Percentiles rank a stretch among this genome's conserved stretches.
Conservation (phyloP, 1,140 invertebrate species). For the Drosophila novamexicana region DNA sequence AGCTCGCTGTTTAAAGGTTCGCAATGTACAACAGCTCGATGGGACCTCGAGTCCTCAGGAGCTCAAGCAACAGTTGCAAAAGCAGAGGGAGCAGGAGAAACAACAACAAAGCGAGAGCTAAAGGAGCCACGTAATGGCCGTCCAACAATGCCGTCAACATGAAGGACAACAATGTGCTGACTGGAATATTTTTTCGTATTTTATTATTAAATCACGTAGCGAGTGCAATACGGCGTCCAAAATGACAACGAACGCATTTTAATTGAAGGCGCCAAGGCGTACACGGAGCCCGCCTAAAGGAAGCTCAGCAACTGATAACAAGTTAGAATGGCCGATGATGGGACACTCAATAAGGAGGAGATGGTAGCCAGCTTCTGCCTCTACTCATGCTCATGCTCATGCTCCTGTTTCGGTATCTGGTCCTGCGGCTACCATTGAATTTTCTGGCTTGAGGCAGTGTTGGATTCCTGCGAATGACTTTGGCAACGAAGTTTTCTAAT, state of each 20-base stretch:
- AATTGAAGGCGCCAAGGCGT: slow-evolving; percentile 62
- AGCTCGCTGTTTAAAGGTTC: neutral
- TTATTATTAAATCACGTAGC: slow-evolving; percentile 83
- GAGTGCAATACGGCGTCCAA: slow-evolving; percentile 80
- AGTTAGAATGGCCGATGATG: slow-evolving; percentile 35
- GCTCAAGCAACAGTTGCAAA: slow-evolving; percentile 64
- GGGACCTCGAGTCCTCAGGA: slow-evolving; percentile 1
- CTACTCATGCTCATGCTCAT: no score
- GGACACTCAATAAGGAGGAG: slow-evolving; percentile 14
- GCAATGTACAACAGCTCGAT: neutral
- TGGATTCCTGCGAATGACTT: slow-evolving; percentile 59
- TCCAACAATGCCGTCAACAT: slow-evolving; percentile 43
- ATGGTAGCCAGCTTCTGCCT: neutral
- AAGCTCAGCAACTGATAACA: slow-evolving; percentile 32
- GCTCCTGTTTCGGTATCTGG: neutral
- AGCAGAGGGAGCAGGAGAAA: slow-evolving; percentile 9
- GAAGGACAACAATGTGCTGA: slow-evolving; percentile 72
- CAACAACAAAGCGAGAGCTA: slow-evolving; percentile 10
- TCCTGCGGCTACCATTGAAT: slow-evolving; percentile 27
- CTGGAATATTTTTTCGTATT: slow-evolving; percentile 75
- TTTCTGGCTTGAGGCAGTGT: slow-evolving; percentile 25
- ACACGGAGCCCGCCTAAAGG: neutral
- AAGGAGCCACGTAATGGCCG: slow-evolving; percentile 71
- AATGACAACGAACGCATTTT: slow-evolving; percentile 82
- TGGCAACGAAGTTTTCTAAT: slow-evolving; percentile 77